Conservation (phyloP, 23 tunicate genomes). For the Botrylloides violaceus region DNA sequence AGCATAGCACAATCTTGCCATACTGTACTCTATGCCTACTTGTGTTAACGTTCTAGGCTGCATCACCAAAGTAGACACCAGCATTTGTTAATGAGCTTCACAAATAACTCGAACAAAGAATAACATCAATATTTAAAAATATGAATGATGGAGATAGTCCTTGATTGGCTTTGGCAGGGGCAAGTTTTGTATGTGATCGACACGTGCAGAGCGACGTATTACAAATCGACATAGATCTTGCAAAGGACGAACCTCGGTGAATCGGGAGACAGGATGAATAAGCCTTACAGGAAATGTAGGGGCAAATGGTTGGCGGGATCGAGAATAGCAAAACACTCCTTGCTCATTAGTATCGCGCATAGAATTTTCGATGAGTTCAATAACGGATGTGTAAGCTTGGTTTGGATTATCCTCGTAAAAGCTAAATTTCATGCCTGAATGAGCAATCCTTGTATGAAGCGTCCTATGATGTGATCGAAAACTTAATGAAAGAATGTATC, state of each 20-base stretch:
- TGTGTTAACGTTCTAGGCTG: no score
- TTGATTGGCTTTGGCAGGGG: slow-evolving; percentile 69
- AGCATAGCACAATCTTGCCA: no score
- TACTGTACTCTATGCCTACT: no score
- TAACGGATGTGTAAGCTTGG: slow-evolving; percentile 59
- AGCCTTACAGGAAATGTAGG: slow-evolving; percentile 56
- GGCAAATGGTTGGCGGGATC: slow-evolving; percentile 29
- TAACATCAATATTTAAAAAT: no score
- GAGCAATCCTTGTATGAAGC: slow-evolving; percentile 77
- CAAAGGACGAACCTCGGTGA: slow-evolving; percentile 53
- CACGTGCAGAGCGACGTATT: slow-evolving; percentile 64
- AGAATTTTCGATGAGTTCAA: slow-evolving; percentile 61
- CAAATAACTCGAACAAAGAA: no score
- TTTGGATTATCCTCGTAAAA: slow-evolving; percentile 45
- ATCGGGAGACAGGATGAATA: slow-evolving; percentile 61
- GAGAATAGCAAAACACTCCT: slow-evolving; percentile 69
- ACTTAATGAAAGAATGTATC: slow-evolving; percentile 74
- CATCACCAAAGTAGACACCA: no score
- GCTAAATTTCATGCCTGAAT: slow-evolving; percentile 69
- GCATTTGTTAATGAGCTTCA: no score
- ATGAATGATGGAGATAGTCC: slow-evolving; percentile 51
- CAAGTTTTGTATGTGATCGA: slow-evolving; percentile 63
- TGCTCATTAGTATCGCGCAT: slow-evolving; percentile 59
- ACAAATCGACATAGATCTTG: slow-evolving; percentile 80
- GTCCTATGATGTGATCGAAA: slow-evolving; percentile 76